phyloP scores from a whole-genome alignment of 2,113 vertebrate species.

The Apodemus speciosus region DNA sequence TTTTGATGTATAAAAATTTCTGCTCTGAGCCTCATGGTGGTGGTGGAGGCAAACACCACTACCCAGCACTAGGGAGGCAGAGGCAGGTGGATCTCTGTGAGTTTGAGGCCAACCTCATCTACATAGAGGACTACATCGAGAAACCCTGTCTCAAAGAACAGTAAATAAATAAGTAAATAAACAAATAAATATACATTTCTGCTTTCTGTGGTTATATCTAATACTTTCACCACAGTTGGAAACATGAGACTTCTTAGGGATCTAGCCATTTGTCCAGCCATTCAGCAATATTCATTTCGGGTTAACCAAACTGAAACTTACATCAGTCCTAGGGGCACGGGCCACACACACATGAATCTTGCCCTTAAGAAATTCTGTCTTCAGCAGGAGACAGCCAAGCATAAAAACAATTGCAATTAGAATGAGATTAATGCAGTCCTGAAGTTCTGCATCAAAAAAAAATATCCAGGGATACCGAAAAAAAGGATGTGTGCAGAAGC shows the following conservation, averaged over 20 bases:
- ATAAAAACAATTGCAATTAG: constrained; percentile 5
- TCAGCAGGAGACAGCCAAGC: not conserved
- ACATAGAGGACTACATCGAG: not conserved
- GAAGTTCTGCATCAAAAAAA: not conserved
- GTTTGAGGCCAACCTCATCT: not conserved
- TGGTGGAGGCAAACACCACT: not conserved
- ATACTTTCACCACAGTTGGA: not conserved
- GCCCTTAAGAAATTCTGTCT: constrained; percentile 33
- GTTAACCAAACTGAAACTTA: not conserved
- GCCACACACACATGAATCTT: not conserved
- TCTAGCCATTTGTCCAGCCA: not conserved
- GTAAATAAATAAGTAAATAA: not conserved
- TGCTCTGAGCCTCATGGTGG: not conserved
- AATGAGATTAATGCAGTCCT: not conserved
- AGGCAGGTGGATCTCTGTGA: not conserved
- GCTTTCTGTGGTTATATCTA: not conserved
- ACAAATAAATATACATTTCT: not conserved
- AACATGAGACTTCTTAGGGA: not conserved
- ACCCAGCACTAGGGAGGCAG: not conserved
- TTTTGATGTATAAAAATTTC: not conserved
- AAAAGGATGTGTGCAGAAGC: not conserved
- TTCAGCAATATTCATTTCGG: not conserved
- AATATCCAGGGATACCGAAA: not conserved
- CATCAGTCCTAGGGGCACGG: not conserved
- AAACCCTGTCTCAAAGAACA: not conserved